Evolutionary conservation across 2,888 invertebrate species (phyloP), one percentile per base, ranked within the genome.

Genomic region (Neoitamus cyanurus): DNA sequence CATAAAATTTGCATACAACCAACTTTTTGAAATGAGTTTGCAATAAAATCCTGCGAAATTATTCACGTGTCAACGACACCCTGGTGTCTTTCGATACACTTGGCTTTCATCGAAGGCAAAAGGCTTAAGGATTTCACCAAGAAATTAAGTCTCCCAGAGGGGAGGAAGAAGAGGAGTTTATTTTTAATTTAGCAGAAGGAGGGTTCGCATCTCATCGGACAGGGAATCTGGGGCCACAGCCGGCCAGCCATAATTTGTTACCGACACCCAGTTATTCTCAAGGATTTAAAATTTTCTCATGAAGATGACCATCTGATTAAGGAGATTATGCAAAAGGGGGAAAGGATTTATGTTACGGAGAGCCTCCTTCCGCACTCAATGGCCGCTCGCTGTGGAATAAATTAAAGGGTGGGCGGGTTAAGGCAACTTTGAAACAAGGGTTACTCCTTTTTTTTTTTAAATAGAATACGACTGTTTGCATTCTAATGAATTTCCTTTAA

Each of bases 21-120:
- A 70, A 70, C 70, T 70, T 70, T 58, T 70, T 31, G 70, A 70
- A 70, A 70, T 70, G 70, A 70, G 70, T 70, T 70, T 70, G 70
- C 70, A 70, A 70, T 70, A 70, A 70, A 70, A 34, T 70, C 70
- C 31, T 70, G 70, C 34, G 70, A 70, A 70, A 70, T 70, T 31
- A 70, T 70, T 70, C 70, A 70, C 70, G 70, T 70, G 70, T 70
- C 70, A 70, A 70, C 34, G 31, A 15, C 70, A 34, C 34, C 70
- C 34, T 25, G 58, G 58, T 58, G 58, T 58, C 58, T 58, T 58
- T 58, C 58, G 58, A 58, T 58, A 58, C 58, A 25, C 58, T 58
- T 25, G 58, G 58, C 58, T 58, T 58, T 58, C 58, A 20, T 58
- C 58, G 58, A 58, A 15, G 58, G 58, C 58, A 25, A 25, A 58